These are phyloP conservation scores for Calyptommatus sinebrachiatus DNA, from an alignment of 2,113 vertebrate genomes.

Conservation along the genomic window DNA sequence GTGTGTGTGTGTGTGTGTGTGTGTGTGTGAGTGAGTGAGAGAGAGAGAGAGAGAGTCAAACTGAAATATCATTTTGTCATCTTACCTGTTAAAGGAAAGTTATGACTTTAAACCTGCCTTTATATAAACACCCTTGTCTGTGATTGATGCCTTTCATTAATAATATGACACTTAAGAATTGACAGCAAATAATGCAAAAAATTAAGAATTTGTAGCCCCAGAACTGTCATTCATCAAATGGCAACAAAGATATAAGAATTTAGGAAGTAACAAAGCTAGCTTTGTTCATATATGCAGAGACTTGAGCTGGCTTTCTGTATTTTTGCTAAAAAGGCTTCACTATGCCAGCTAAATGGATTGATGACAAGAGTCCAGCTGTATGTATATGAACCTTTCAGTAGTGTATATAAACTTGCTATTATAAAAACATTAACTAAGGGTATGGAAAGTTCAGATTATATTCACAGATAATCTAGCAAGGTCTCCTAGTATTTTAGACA, in stretches of 20 bases:
- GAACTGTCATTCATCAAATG: slow-evolving; percentile 48
- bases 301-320: not conserved
- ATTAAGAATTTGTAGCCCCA: slow-evolving; percentile 43
- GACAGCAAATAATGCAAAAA: slow-evolving; percentile 65
- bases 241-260: slow-evolving; percentile 26
- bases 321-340: not conserved
- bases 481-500: no score
- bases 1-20: no score
- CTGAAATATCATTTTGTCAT: not conserved
- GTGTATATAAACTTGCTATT: no score
- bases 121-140: slow-evolving; percentile 27
- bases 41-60: slow-evolving; percentile 12
- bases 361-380: not conserved
- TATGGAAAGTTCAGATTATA: no score
- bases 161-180: slow-evolving; percentile 49
- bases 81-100: not conserved
- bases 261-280: not conserved
- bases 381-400: no score
- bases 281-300: not conserved
- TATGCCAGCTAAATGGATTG: not conserved
- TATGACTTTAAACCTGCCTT: slow-evolving; percentile 29
- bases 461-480: no score
- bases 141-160: slow-evolving; percentile 55
- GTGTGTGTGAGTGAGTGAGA: no score
- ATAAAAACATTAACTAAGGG: no score